Percentiles rank a stretch among this genome's conserved stretches.
Evolutionary conservation across 2,113 vertebrate genomes (phyloP).

Genomic region (Tragelaphus strepsiceros): DNA sequence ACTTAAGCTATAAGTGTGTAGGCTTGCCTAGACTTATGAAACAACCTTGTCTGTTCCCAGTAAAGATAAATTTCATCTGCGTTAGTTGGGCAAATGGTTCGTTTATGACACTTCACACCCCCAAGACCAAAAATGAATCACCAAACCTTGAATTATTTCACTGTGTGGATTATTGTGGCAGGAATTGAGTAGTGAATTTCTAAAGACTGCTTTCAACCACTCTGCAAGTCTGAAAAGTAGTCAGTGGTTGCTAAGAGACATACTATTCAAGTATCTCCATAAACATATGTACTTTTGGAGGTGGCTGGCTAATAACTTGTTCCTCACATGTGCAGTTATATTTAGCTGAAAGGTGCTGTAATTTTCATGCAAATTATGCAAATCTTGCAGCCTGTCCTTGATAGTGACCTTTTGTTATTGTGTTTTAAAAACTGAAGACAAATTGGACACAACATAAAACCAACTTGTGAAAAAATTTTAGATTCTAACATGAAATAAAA

Average conservation of each 20-base stretch:
- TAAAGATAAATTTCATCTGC: constrained; percentile 37
- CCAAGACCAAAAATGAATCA: not conserved
- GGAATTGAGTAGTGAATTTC: constrained; percentile 55
- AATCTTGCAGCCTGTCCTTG: constrained; percentile 61
- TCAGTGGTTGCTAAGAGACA: constrained; percentile 83
- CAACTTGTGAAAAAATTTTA: constrained; percentile 15
- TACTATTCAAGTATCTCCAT: constrained; percentile 72
- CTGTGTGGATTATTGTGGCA: constrained; percentile 55
- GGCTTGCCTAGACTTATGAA: not conserved
- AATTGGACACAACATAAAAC: constrained; percentile 21
- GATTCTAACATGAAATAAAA: constrained; percentile 35
- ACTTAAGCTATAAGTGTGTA: not conserved
- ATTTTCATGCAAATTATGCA: constrained; percentile 68
- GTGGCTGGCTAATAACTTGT: constrained; percentile 76
- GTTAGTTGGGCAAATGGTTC: constrained; percentile 23
- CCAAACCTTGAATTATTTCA: constrained; percentile 46
- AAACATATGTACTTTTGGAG: constrained; percentile 73
- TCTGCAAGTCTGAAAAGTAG: constrained; percentile 73
- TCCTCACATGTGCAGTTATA: constrained; percentile 71
- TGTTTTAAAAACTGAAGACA: constrained; percentile 64
- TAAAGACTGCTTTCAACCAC: constrained; percentile 61
- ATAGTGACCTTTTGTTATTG: constrained; percentile 66
- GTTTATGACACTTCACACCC: not conserved
- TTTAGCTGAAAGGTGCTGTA: constrained; percentile 66
- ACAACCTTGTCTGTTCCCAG: not conserved